Base-by-base conservation (phyloP, 2,113 vertebrate species). In the Typhlomys cinereus region DNA sequence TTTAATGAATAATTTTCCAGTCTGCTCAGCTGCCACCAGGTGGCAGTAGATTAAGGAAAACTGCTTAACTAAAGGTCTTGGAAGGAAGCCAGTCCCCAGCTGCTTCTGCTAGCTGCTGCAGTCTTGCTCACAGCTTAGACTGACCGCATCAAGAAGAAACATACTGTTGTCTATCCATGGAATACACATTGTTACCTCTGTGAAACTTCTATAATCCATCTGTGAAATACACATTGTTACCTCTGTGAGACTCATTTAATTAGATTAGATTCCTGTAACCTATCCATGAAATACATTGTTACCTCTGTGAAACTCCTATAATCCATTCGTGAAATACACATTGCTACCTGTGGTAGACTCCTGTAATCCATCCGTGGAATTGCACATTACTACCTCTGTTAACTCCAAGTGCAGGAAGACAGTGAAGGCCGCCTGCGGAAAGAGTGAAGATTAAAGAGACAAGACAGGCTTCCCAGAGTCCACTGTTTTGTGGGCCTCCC, bases 11-110 rank as follows among this genome's bases (percentile, higher is more conserved):
- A n/a, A n/a, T n/a, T 59, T 14, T 18, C 21, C 4, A 41, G 44
- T 78, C 67, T 92, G 27, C 36, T 21, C 34, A 31, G 3, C 70
- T 1, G 31, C 97, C 98, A 85, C 97, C 66, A 98, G 98, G 94
- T 98, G 98, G 98, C 98, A 96, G 96, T 95, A 85, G 75, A 57
- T 83, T 85, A 97, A 96, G 97, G 96, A 97, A 95, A 94, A 98
- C 96, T 82, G 88, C 93, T 89, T 71, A 76, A 9, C 46, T 67
- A 29, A 64, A 78, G 14, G 0, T 86, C 41, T 79, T 36, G 29
- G 67, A 78, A 79, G 57, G 62, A 67, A 27, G 7, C 6, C 3
- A 21, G 52, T n/a, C 50, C 66, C 27, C 44, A 3, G 69, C 48
- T 62, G 57, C n/a, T 62, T 81, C 25, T 64, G 36, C 8, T 27